A percentile compares a stretch with the other conserved stretches of the same genome.
Conservation (phyloP, 1,140 invertebrate species). For the Berghia stephanieae region DNA sequence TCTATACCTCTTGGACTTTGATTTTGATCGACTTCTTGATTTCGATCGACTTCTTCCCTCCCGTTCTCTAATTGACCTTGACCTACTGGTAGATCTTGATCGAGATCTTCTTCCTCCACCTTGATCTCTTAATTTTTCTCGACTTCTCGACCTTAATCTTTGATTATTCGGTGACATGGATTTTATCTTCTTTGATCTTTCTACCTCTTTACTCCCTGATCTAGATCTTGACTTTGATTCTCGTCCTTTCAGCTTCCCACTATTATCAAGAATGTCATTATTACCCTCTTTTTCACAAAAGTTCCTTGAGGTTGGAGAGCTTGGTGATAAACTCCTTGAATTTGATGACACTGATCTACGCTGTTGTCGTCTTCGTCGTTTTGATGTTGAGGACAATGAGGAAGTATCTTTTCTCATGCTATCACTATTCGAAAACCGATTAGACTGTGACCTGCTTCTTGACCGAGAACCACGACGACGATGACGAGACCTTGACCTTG, state of each 20-base stretch:
- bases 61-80: no score
- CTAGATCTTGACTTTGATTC: constrained; percentile 17
- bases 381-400: not conserved
- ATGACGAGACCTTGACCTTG: constrained; percentile 33
- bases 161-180: not conserved
- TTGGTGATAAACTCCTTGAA: not conserved
- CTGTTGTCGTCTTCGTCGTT: not conserved
- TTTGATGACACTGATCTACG: not conserved
- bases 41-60: no score
- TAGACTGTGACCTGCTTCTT: not conserved
- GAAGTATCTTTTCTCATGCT: not conserved
- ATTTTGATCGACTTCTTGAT: no score
- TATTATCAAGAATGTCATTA: constrained; percentile 1
- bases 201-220: no score
- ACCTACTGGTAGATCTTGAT: no score
- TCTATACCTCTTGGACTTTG: no score
- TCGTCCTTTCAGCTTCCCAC: not conserved
- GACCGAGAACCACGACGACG: not conserved
- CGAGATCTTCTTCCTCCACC: no score
- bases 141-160: constrained; percentile 32
- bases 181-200: constrained; percentile 36
- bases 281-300: not conserved
- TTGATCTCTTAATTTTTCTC: not conserved
- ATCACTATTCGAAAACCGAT: not conserved
- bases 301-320: not conserved